Evolutionary conservation across 2,888 invertebrate genomes (phyloP).

Genomic region (Chrysolina americana): DNA sequence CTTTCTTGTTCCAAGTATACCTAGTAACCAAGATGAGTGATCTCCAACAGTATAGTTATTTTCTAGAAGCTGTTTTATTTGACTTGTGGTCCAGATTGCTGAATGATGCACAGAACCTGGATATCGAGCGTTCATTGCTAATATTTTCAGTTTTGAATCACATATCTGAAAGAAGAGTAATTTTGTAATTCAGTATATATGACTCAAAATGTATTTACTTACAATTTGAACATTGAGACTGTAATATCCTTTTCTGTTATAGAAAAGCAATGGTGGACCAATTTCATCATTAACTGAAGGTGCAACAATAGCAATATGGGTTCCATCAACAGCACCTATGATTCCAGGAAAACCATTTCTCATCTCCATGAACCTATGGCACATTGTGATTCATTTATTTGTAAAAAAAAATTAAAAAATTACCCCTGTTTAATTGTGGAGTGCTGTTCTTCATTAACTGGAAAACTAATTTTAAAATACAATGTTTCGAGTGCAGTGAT

Average conservation of each 20-base stretch:
- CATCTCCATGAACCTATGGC: constrained; percentile 8
- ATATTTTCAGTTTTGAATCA: constrained; percentile 33
- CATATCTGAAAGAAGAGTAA: constrained; percentile 17
- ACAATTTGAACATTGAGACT: not conserved
- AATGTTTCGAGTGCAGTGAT: too few species aligned
- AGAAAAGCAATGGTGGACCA: constrained; percentile 12
- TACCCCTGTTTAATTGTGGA: too few species aligned
- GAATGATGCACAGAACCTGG: constrained; percentile 35
- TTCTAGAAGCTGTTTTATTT: constrained; percentile 22
- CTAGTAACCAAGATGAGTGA: constrained; percentile 21
- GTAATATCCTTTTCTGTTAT: constrained; percentile 4
- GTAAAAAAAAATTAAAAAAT: too few species aligned
- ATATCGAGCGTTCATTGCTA: constrained; percentile 32
- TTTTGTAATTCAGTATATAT: constrained; percentile 16
- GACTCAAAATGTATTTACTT: constrained; percentile 7
- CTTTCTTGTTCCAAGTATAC: constrained; percentile 4
- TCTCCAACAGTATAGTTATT: constrained; percentile 23
- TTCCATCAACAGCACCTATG: too few species aligned
- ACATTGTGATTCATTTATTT: too few species aligned
- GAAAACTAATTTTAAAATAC: too few species aligned
- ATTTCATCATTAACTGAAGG: constrained; percentile 14
- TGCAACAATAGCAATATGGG: constrained; percentile 13
- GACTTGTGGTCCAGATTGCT: constrained; percentile 29
- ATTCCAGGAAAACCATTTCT: not conserved
- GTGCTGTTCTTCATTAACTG: too few species aligned